Evolutionary conservation across 2,888 invertebrate species (phyloP), one percentile per base, ranked within the genome.

Genomic region (Lochmaea capreae): DNA sequence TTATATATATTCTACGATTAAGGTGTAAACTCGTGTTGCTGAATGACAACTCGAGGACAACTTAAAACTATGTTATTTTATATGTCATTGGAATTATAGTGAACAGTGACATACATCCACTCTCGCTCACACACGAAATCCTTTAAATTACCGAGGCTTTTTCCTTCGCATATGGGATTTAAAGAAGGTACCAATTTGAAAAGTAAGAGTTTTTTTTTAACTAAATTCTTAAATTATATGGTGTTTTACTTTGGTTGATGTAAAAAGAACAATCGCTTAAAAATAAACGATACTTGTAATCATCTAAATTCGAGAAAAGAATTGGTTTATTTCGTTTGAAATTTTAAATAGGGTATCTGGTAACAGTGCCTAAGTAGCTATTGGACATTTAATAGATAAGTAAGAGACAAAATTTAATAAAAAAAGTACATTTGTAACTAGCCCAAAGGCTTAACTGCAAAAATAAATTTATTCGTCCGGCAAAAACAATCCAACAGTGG

Each of bases 1-100:
- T 87, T 87, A 87, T 86, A 86, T 86, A 84, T 85, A 86, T 87
- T 86, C 82, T 80, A 77, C 76, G 76, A 78, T 79, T 75, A 77
- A 81, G 81, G 81, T 81, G 83, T 78, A 76, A 76, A 76, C 67
- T 72, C 69, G 75, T 65, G 62, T 62, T 33, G 59, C 42, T 11
- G 76, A 79, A 76, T 75, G 76, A 78, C 80, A 68, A 76, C 81
- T 82, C 80, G 82, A 81, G 82, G 82, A 83, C 83, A 83, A 83
- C 81, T 82, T 83, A 83, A 83, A 78, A 77, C 81, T 77, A 77
- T 81, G 81, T 83, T 82, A 83, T 83, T 82, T 82, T 79, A 76
- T 79, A 79, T 83, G 82, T 82, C 82, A 81, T 79, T 80, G 69
- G 78, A 79, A 81, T 81, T 82, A 82, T 78, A 81, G 76, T 76